Evolutionary conservation across 1,140 invertebrate species (phyloP).

Genomic region (Drosophila ambigua): DNA sequence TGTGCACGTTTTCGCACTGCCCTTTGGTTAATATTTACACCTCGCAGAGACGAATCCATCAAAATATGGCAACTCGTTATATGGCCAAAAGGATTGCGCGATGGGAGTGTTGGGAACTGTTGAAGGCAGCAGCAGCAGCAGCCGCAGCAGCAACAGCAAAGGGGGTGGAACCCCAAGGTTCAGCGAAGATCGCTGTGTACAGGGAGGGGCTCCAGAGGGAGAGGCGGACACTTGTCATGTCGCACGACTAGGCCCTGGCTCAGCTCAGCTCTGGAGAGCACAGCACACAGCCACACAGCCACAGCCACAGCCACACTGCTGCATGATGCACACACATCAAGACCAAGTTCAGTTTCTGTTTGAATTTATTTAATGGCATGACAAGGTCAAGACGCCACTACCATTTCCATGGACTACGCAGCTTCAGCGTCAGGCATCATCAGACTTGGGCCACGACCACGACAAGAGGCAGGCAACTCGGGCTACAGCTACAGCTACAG

Average conservation of each 20-base stretch:
- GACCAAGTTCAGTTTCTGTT: conserved; percentile 75
- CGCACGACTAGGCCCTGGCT: conserved; percentile 36
- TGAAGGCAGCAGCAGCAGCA: conserved; percentile 22
- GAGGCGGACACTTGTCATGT: conserved; percentile 74
- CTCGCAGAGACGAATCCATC: conserved; percentile 72
- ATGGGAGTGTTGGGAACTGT: conserved; percentile 22
- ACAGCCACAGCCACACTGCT: background rate
- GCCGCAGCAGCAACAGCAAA: conserved; percentile 21
- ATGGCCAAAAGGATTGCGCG: conserved; percentile 43
- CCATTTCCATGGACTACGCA: conserved; percentile 50
- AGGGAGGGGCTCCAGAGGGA: conserved; percentile 12
- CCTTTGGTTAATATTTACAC: conserved; percentile 79
- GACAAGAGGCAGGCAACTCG: background rate
- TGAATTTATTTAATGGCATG: conserved; percentile 79
- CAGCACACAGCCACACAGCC: conserved; percentile 3
- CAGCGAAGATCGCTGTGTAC: background rate
- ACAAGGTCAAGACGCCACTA: conserved; percentile 80
- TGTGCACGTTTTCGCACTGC: conserved; percentile 71
- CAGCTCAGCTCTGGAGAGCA: background rate
- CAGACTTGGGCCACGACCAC: conserved; percentile 2
- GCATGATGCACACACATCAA: conserved; percentile 4
- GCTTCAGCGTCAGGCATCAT: background rate
- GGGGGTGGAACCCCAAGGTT: conserved; percentile 28
- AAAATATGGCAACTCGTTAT: conserved; percentile 77
- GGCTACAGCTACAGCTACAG: too few species aligned